Base-by-base conservation (phyloP, 2,797 vertebrate genomes). In the Epinephelus coioides region DNA sequence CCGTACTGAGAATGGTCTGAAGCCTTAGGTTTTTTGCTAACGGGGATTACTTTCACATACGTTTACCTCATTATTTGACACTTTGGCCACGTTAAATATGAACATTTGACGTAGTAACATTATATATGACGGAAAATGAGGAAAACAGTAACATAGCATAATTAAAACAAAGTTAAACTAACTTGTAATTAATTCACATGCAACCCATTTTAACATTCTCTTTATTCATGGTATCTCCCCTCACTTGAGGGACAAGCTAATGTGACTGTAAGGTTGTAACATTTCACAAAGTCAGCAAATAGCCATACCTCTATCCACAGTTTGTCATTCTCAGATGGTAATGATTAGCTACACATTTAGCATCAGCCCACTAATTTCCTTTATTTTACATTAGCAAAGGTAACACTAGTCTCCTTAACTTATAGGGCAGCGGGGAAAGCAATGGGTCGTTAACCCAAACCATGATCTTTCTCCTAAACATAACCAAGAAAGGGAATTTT, bases 221-320 rank as follows among this genome's bases (percentile, higher is more conserved):
- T 43, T 50, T 9, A 13, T 55, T 18, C 2, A 27, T 27, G 25
- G 25, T 27, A 27, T 27, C 25, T 27, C 25, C 25, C 25, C 25
- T 27, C 25, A 27, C 25, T 27, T 27, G 25, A 27, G 25, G 25
- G 25, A 27, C 25, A 40, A 59, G 27, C 15, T 78, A 23, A 55
- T 0, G 1, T 43, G 30, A 21, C 18, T 27, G 23, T 59, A n/a
- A 6, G 15, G 13, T 40, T 8, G 14, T 14, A 27, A 17, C 18
- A 34, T n/a, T 46, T 65, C 40, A 69, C 21, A 27, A 30, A 30
- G 55, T 57, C 69, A 57, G 46, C 30, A 27, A 34, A 59, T n/a
- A 53, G 46, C 49, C 9, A 11, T 3, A 4, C n/a, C 14, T 23
- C 21, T 14, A 4, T 30, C 17, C 11, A 19, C 17, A 9, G 6